These are phyloP conservation scores for Dolichotis patagonum DNA, from an alignment of 2,113 vertebrate genomes.

Conservation along the genomic window DNA sequence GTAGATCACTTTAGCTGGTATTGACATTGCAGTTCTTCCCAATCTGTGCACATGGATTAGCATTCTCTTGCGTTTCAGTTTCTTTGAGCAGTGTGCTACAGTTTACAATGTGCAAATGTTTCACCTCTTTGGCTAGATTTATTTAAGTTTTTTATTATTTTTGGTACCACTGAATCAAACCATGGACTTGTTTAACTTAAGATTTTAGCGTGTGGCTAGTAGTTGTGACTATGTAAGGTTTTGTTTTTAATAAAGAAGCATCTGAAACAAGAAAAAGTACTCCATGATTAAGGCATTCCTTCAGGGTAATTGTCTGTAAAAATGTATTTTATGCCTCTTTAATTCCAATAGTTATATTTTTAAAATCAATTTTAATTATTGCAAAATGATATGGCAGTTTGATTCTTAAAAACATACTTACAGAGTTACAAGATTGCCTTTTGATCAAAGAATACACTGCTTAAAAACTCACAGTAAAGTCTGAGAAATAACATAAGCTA, in stretches of 20 bases:
- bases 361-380: background rate
- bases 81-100: background rate
- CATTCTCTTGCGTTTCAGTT: background rate
- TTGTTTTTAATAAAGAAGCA: background rate
- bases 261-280: slow-evolving; percentile 14
- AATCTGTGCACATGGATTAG: background rate
- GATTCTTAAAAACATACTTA: slow-evolving; percentile 34
- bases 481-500: background rate
- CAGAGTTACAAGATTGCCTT: background rate
- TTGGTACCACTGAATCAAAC: background rate
- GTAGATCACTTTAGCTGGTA: background rate
- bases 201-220: background rate
- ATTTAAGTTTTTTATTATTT: slow-evolving; percentile 32
- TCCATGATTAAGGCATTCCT: background rate
- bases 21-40: background rate
- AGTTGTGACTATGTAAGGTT: background rate
- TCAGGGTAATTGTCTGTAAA: slow-evolving; percentile 1
- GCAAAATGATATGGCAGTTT: slow-evolving; percentile 8
- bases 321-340: slow-evolving; percentile 7
- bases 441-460: background rate
- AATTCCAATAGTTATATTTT: slow-evolving; percentile 20
- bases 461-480: background rate
- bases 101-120: background rate
- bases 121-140: background rate
- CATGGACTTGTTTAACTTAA: background rate